Evolutionary conservation across 2,113 vertebrate genomes (phyloP).

Genomic region (Prionailurus bengalensis): DNA sequence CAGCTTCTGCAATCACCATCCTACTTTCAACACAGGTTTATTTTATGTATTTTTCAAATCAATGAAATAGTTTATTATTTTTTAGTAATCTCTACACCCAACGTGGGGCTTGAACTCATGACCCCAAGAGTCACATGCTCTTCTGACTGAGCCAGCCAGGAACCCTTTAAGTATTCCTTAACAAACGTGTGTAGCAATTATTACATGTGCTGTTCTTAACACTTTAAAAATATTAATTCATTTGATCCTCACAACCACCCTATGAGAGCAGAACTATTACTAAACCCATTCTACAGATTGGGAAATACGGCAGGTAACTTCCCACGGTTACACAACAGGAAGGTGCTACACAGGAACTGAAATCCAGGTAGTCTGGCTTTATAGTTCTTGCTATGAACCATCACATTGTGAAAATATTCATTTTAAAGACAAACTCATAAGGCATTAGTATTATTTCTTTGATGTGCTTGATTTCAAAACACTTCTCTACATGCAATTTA

Average conservation of each 20-base stretch:
- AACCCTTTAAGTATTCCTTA: not conserved
- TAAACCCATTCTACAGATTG: slow-evolving; percentile 51
- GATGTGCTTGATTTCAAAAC: not conserved
- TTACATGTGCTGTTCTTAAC: not conserved
- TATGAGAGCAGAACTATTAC: not conserved
- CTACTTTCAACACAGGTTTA: slow-evolving; percentile 28
- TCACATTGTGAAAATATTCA: slow-evolving; percentile 14
- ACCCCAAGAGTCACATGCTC: not conserved
- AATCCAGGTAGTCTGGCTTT: not conserved
- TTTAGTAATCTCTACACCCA: not conserved
- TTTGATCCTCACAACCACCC: slow-evolving; percentile 42
- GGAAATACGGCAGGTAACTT: slow-evolving; percentile 6
- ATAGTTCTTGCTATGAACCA: slow-evolving; percentile 19
- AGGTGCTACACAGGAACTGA: slow-evolving; percentile 48
- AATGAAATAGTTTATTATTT: not conserved
- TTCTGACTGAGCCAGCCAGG: not conserved
- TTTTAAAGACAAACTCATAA: slow-evolving; percentile 14
- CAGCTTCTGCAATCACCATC: not conserved
- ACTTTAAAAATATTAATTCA: slow-evolving; percentile 55
- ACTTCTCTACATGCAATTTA: slow-evolving; percentile 17
- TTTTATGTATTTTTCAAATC: not conserved
- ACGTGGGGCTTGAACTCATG: not conserved
- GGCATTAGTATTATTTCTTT: slow-evolving; percentile 34
- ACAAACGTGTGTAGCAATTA: not conserved
- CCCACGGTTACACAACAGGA: slow-evolving; percentile 6